Percentiles rank a stretch among this genome's conserved stretches.
These are phyloP conservation scores for Cyprinodon variegatus DNA, from an alignment of 2,113 vertebrate species.

Conservation along the genomic window DNA sequence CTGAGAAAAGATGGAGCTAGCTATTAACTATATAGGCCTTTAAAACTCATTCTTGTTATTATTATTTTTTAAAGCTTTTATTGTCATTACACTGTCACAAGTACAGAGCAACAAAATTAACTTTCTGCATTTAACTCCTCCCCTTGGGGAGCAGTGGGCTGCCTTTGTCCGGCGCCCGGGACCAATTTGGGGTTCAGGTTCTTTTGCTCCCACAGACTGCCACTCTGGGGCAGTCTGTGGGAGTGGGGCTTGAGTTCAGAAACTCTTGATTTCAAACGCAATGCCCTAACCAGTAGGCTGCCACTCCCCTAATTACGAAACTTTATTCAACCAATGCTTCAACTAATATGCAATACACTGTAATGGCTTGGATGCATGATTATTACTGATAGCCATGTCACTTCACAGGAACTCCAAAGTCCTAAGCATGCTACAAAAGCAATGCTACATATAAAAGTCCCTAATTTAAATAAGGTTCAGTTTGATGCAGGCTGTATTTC, in stretches of 20 bases:
- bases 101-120: too few relatives aligned
- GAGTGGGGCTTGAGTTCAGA: too few relatives aligned
- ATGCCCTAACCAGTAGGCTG: too few relatives aligned
- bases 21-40: not conserved
- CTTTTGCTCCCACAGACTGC: too few relatives aligned
- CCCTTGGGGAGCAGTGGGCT: too few relatives aligned
- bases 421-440: constrained; percentile 20
- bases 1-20: not conserved
- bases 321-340: not conserved
- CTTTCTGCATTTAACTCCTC: too few relatives aligned
- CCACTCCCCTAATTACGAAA: too few relatives aligned
- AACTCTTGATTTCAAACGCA: too few relatives aligned
- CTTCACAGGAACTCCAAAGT: not conserved
- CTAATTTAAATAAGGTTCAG: constrained; percentile 9
- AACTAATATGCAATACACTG: constrained; percentile 2
- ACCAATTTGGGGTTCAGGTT: too few relatives aligned
- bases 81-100: too few relatives aligned
- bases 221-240: too few relatives aligned
- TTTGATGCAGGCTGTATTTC: not conserved
- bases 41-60: not conserved
- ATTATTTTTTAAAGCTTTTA: not conserved
- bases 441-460: constrained; percentile 19
- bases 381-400: not conserved
- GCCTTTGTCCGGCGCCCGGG: too few relatives aligned
- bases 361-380: constrained; percentile 22